Evolutionary conservation across 1,140 invertebrate genomes (phyloP), one percentile per base, ranked within the genome.

Genomic region (Galendromus occidentalis): DNA sequence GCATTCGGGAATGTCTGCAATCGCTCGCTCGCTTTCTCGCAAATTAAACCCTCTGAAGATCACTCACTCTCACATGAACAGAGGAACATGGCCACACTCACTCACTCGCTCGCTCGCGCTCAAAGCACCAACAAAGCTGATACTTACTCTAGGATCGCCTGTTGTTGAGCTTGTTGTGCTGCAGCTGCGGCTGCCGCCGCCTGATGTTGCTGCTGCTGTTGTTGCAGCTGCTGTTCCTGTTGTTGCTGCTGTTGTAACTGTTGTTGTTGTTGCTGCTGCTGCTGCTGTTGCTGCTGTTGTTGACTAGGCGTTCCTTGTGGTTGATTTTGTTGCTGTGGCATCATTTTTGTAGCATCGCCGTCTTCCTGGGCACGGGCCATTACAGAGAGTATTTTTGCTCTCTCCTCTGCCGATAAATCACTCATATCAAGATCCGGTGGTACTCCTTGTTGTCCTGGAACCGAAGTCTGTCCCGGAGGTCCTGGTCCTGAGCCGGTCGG

Each of bases 381-480:
- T 20, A 82, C 81, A 69, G 76, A 78, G 55, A 78, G 76, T 45
- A 82, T 82, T 68, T 80, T 75, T 44, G 76, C 76, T 55, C 80
- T 73, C 70, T 82, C 81, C 68, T 82, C 80, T 22, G 76, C 78
- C 63, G 79, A 81, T 67, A 82, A 72, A 70, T 81, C 79, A 68
- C 80, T 82, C 66, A 82, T 71, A 69, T 82, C 81, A 20, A 81
- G 74, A 66, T 79, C 79, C 9, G 80, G 79, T 20, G 66, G 66
- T 2, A 20, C 59, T 9, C 18, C 30, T 9, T 29, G 55, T 14
- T 55, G 63, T 7, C 33, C 33, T 25, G 22, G 14, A 25, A 25
- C 51, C 14, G 14, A 29, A 20, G 2, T 45, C 64, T 7, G 45
- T 28, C 17, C 20, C 9, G 12, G 67, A 65, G 39, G 68, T 14